Percentiles rank a stretch among this genome's conserved stretches.
Evolutionary conservation across 1,140 invertebrate species (phyloP).

Genomic region (Eumaeus atala): DNA sequence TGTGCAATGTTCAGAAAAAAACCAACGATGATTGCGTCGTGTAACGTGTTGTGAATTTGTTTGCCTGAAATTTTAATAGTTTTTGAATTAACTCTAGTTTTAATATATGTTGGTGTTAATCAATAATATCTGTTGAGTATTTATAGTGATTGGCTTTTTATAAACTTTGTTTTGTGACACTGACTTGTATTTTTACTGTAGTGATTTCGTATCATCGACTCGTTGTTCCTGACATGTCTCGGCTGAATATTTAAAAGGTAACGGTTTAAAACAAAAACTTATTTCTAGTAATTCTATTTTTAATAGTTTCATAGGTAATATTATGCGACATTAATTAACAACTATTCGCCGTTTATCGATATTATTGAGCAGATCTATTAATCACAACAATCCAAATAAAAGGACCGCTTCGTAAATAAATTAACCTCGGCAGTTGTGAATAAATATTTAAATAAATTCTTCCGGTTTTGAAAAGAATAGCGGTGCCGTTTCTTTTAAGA

Average conservation of each 20-base stretch:
- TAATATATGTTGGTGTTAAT: constrained; percentile 41
- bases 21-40: constrained; percentile 43
- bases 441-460: too few relatives aligned
- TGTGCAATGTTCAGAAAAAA: constrained; percentile 39
- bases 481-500: too few relatives aligned
- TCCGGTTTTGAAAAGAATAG: too few relatives aligned
- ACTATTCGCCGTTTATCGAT: too few relatives aligned
- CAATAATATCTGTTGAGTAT: constrained; percentile 35
- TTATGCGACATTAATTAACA: too few relatives aligned
- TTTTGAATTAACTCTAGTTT: constrained; percentile 44
- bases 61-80: constrained; percentile 47
- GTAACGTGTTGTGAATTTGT: constrained; percentile 58
- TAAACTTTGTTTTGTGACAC: constrained; percentile 37
- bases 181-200: constrained; percentile 43
- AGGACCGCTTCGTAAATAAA: too few relatives aligned
- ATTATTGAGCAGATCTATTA: too few relatives aligned
- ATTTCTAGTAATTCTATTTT: too few relatives aligned
- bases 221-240: constrained; percentile 63
- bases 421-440: too few relatives aligned
- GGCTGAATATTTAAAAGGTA: constrained; percentile 64
- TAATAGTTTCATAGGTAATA: too few relatives aligned
- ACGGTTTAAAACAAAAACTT: constrained; percentile 38
- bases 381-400: too few relatives aligned
- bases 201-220: constrained; percentile 39
- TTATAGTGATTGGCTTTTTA: constrained; percentile 48